phyloP scores from a whole-genome alignment of 1,140 invertebrate species.

The Diorhabda sublineata region DNA sequence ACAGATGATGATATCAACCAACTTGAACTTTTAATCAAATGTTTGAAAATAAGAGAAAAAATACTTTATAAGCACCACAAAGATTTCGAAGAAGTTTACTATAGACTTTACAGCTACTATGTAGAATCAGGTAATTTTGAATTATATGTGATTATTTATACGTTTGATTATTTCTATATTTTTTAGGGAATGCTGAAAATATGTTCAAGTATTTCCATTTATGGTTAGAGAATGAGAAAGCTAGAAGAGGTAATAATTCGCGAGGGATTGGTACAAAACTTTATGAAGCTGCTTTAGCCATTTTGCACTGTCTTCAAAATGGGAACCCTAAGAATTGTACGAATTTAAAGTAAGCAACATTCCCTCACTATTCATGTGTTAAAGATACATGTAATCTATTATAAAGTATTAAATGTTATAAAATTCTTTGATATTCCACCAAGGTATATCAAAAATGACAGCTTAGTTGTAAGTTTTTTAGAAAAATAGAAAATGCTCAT shows the following conservation, averaged over 20 bases:
- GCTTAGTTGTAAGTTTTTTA: too few species aligned
- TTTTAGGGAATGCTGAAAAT: slow-evolving; percentile 34
- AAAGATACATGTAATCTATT: too few species aligned
- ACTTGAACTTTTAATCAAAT: slow-evolving; percentile 30
- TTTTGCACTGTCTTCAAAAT: slow-evolving; percentile 33
- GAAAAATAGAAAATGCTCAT: too few species aligned
- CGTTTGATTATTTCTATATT: slow-evolving; percentile 5
- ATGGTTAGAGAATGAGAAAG: slow-evolving; percentile 37
- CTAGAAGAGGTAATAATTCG: slow-evolving; percentile 30
- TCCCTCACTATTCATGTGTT: neutral
- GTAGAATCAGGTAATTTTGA: slow-evolving; percentile 29
- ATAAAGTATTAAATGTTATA: too few species aligned
- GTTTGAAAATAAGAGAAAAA: slow-evolving; percentile 34
- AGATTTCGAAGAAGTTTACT: slow-evolving; percentile 37
- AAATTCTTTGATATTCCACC: too few species aligned
- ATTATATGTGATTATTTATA: slow-evolving; percentile 4
- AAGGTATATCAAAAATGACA: too few species aligned
- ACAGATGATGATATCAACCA: slow-evolving; percentile 30
- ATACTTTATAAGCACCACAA: slow-evolving; percentile 38
- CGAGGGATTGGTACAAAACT: slow-evolving; percentile 34
- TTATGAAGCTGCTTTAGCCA: slow-evolving; percentile 37
- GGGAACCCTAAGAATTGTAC: slow-evolving; percentile 33
- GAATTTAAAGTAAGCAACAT: slow-evolving; percentile 32
- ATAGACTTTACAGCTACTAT: slow-evolving; percentile 33
- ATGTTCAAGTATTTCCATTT: slow-evolving; percentile 39